Percentiles rank a stretch among this genome's conserved stretches.
Evolutionary conservation across 2,888 invertebrate genomes (phyloP).

Genomic region (Oxytorus armatus): DNA sequence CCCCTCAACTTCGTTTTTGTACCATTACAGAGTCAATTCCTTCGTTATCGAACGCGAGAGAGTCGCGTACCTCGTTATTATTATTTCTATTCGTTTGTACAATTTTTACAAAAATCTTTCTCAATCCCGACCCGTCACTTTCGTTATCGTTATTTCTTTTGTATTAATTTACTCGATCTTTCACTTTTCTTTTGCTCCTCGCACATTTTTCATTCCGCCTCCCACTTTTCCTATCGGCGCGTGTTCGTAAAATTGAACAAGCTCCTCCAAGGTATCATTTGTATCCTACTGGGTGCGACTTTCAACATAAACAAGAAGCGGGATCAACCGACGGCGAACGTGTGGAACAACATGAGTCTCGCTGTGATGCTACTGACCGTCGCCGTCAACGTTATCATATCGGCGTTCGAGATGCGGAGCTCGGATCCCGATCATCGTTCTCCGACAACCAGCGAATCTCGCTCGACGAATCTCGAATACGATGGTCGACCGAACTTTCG

Average conservation of each 20-base stretch:
- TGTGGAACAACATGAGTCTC: constrained; percentile 87
- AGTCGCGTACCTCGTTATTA: not conserved
- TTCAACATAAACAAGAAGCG: constrained; percentile 88
- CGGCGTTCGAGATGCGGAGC: constrained; percentile 86
- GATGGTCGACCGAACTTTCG: constrained; percentile 9
- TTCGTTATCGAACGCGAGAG: constrained; percentile 6
- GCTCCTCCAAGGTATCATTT: constrained; percentile 87
- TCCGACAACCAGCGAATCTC: not conserved
- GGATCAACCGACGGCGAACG: constrained; percentile 87
- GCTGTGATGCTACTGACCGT: constrained; percentile 87
- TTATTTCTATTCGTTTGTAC: not conserved
- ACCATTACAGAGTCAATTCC: constrained; percentile 28
- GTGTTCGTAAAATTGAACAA: constrained; percentile 75
- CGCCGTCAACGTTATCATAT: constrained; percentile 87
- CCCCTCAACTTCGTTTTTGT: constrained; percentile 2
- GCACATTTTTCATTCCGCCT: constrained; percentile 49
- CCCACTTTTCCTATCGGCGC: constrained; percentile 58
- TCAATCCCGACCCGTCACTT: too few relatives aligned
- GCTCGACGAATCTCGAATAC: constrained; percentile 12
- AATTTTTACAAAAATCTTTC: too few relatives aligned
- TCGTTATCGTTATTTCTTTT: not conserved
- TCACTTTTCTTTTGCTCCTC: constrained; percentile 49
- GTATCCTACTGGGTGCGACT: constrained; percentile 87
- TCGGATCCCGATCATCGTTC: not conserved
- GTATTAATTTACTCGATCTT: constrained; percentile 66